Evolutionary conservation across 2,797 vertebrate genomes (phyloP), one percentile per base, ranked within the genome.

Genomic region (Pipistrellus pipistrellus): DNA sequence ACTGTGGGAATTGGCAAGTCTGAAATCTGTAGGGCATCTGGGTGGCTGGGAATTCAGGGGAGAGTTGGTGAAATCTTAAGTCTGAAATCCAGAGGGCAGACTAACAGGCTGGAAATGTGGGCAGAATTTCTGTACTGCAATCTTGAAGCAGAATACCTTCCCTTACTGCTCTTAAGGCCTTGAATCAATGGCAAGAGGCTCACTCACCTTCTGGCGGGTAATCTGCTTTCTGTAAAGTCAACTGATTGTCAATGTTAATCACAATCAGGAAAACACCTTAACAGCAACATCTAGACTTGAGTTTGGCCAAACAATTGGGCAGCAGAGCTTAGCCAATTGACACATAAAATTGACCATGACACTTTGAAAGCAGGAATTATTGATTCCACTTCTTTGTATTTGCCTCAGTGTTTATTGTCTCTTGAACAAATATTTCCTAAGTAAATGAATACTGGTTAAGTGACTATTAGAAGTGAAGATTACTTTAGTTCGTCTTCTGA

Each of bases 401-500:
- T 48, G 18, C 53, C 20, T 53, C 41, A 21, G 44, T 83, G 35
- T 85, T 94, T 66, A 81, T 80, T 35, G 44, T 59, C 73, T 57
- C 53, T 6, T 62, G 32, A 84, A 6, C 53, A 25, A 30, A 30
- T 66, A 41, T 13, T 9, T 69, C 12, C 51, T 72, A 41, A 71
- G 13, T 32, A 84, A 73, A 44, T 69, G 59, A 13, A 53, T 38
- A 2, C 11, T 83, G 59, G 8, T 18, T 73, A 35, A 81, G 68
- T 59, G 44, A 73, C n/a, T 17, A 41, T 51, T 69, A 18, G 53
- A 44, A 15, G n/a, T 51, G 55, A 71, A 62, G 71, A 80, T 48
- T 55, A 83, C 2, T 86, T 82, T 81, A 30, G 71, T 62, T 90
- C 66, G 4, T 77, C 32, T 95, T 84, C 41, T 90, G 55, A 88